Percentiles rank a stretch among this genome's conserved stretches.
Evolutionary conservation across 2,113 vertebrate species (phyloP).

Genomic region (Coryphaenoides rupestris): DNA sequence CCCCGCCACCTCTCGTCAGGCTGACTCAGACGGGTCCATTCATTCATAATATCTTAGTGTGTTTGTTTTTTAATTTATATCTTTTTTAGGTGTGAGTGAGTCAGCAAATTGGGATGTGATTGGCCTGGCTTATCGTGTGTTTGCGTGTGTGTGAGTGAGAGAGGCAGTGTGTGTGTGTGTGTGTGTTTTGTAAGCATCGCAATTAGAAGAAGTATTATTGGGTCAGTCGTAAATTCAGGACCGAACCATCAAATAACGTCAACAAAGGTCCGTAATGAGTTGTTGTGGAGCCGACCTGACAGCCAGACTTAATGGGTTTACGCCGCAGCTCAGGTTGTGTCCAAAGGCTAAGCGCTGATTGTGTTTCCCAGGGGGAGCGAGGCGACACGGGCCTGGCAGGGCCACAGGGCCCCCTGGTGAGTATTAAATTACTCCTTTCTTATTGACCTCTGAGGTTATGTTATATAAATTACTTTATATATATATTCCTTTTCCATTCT

Average conservation of each 20-base stretch:
- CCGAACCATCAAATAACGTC: background rate
- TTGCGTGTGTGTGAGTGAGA: background rate
- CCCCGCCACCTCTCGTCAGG: slow-evolving; percentile 4
- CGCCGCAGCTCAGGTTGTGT: background rate
- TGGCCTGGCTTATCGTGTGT: background rate
- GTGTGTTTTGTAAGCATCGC: background rate
- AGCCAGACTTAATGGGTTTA: no score
- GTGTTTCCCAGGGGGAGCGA: slow-evolving; percentile 64
- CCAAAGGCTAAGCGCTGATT: background rate
- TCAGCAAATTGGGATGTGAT: background rate
- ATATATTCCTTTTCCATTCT: no score
- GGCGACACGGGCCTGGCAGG: slow-evolving; percentile 68
- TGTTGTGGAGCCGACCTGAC: no score
- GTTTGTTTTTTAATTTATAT: background rate
- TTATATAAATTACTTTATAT: no score
- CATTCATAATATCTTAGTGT: background rate
- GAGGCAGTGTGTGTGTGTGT: background rate
- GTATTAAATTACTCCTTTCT: slow-evolving; percentile 18
- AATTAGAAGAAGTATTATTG: background rate
- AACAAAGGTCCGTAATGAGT: background rate
- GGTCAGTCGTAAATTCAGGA: background rate
- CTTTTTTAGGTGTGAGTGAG: background rate
- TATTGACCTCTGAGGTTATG: no score
- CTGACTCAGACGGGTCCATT: no score
- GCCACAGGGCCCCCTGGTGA: slow-evolving; percentile 68